Evolutionary conservation across 2,113 vertebrate species (phyloP).

Genomic region (Zosterops hypoxanthus): DNA sequence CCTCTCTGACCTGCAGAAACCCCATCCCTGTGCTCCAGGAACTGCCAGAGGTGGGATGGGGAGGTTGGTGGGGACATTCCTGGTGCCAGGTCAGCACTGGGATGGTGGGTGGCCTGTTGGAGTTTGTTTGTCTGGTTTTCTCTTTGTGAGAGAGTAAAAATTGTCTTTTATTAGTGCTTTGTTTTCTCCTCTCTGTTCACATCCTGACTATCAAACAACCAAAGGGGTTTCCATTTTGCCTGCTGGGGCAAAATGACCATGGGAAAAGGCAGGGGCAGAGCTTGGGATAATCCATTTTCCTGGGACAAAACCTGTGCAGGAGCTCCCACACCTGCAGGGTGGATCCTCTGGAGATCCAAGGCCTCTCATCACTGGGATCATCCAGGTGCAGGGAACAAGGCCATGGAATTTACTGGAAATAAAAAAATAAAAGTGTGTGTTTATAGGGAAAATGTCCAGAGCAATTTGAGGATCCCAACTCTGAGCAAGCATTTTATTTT

Average conservation of each 20-base stretch:
- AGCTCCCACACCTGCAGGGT: not conserved
- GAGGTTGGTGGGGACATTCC: not conserved
- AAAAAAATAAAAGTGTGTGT: not conserved
- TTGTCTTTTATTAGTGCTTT: not conserved
- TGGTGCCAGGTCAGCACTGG: not conserved
- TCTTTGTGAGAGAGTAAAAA: not conserved
- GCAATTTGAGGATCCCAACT: not conserved
- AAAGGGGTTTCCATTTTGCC: fast-evolving
- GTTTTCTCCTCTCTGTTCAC: not conserved
- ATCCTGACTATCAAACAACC: not conserved
- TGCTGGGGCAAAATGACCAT: not conserved
- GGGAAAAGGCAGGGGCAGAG: not conserved
- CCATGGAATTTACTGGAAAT: not conserved
- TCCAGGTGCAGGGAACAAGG: not conserved
- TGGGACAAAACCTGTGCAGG: not conserved
- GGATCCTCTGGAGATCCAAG: too few species aligned
- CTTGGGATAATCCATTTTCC: not conserved
- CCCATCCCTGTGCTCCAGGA: not conserved
- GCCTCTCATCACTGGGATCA: not conserved
- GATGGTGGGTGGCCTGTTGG: not conserved
- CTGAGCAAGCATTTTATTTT: not conserved
- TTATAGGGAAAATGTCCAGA: too few species aligned
- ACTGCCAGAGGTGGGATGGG: not conserved
- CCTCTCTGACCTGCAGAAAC: not conserved
- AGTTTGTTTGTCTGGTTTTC: not conserved